Percentiles rank a stretch among this genome's conserved stretches.
These are phyloP conservation scores for Stenurella melanura DNA, from an alignment of 2,888 invertebrate species.

Conservation along the genomic window DNA sequence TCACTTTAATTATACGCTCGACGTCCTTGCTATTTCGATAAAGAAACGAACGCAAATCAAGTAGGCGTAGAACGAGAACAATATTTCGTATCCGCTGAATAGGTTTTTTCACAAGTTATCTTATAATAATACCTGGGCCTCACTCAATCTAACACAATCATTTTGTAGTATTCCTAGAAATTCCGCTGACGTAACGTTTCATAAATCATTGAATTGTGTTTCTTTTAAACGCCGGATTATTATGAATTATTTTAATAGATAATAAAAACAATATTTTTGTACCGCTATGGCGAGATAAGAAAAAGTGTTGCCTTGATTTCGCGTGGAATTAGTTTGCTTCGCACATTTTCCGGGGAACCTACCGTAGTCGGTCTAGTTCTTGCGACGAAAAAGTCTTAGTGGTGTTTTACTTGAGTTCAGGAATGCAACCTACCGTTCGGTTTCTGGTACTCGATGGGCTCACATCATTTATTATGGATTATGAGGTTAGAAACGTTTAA, in stretches of 20 bases:
- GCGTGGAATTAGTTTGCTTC: neutral
- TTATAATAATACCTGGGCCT: constrained; percentile 11
- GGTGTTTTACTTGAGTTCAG: too few species aligned
- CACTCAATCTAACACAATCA: constrained; percentile 4
- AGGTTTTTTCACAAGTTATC: neutral
- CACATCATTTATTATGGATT: too few species aligned
- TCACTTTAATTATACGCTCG: neutral
- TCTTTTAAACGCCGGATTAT: constrained; percentile 21
- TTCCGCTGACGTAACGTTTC: constrained; percentile 33
- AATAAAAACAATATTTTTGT: constrained; percentile 27
- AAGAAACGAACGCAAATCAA: too few species aligned
- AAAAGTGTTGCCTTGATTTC: constrained; percentile 27
- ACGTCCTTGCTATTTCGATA: neutral
- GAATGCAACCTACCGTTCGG: too few species aligned
- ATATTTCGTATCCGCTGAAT: neutral
- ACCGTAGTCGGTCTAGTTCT: neutral
- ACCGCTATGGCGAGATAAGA: constrained; percentile 5
- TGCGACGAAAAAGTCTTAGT: too few species aligned
- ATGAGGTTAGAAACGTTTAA: too few species aligned
- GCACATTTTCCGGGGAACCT: neutral
- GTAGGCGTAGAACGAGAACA: constrained; percentile 3
- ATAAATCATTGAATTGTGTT: constrained; percentile 31
- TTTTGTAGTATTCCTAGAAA: constrained; percentile 32
- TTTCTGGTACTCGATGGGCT: too few species aligned
- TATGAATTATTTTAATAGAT: constrained; percentile 36